These are phyloP conservation scores for Malurus splendens DNA, from an alignment of 2,797 vertebrate species.

Conservation along the genomic window DNA sequence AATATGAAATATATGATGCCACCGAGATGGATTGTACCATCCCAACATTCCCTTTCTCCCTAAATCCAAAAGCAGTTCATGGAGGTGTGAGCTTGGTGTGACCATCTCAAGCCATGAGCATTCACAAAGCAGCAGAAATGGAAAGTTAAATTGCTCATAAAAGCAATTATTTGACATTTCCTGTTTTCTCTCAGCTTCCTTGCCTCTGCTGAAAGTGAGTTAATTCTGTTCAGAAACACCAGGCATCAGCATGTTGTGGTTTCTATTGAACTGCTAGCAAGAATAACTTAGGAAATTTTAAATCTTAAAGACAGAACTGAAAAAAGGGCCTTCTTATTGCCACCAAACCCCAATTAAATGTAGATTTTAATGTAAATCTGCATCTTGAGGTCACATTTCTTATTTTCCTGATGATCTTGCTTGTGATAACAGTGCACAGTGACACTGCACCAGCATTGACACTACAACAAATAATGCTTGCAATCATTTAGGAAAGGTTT, in stretches of 20 bases:
- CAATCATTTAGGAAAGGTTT: background rate
- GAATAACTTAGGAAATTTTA: background rate
- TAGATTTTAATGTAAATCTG: background rate
- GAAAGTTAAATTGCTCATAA: background rate
- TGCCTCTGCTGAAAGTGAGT: background rate
- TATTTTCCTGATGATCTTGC: background rate
- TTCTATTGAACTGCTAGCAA: background rate
- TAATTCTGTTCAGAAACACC: background rate
- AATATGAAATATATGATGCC: background rate
- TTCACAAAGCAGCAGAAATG: background rate
- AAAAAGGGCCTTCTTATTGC: background rate
- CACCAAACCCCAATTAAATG: background rate
- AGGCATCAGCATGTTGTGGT: background rate
- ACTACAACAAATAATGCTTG: background rate
- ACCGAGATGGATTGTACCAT: background rate
- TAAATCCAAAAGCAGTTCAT: background rate
- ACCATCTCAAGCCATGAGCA: background rate
- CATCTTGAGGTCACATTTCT: background rate
- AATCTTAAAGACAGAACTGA: background rate
- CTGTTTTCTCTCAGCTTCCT: background rate
- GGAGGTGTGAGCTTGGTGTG: background rate
- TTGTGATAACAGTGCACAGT: background rate
- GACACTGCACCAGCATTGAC: background rate
- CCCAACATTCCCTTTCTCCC: background rate
- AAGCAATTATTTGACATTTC: background rate